Evolutionary conservation across 2,888 invertebrate genomes (phyloP).

Genomic region (Eilema sororculum): DNA sequence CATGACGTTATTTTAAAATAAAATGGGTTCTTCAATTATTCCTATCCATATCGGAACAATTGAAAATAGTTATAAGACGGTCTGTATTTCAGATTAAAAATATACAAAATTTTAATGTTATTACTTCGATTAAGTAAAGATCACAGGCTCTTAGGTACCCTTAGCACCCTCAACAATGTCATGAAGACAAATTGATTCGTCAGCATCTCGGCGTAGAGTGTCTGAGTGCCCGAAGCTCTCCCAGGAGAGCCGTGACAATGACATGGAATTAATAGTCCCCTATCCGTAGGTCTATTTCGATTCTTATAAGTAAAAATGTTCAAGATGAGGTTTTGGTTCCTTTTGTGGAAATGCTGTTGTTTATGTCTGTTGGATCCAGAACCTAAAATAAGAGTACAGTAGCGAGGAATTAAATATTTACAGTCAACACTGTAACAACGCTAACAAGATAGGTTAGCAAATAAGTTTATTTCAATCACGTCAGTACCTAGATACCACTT

Average conservation of each 20-base stretch:
- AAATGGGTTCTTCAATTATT: too few species aligned
- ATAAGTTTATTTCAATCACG: too few species aligned
- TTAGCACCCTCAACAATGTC: constrained; percentile 16
- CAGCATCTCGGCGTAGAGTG: constrained; percentile 45
- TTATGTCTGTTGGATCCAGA: too few species aligned
- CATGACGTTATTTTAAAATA: too few species aligned
- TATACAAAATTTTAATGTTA: not conserved
- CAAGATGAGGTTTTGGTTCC: constrained; percentile 11
- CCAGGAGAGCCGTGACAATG: constrained; percentile 49
- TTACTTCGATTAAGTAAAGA: not conserved
- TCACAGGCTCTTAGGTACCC: constrained; percentile 5
- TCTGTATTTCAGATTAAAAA: too few species aligned
- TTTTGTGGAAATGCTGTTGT: not conserved
- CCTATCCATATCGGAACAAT: not conserved
- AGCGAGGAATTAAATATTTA: too few species aligned
- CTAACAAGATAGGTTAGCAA: too few species aligned
- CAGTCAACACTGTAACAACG: too few species aligned
- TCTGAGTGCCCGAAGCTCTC: constrained; percentile 38
- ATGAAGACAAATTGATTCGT: constrained; percentile 57
- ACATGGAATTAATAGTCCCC: constrained; percentile 62
- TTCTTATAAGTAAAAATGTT: constrained; percentile 47
- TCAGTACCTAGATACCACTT: too few species aligned
- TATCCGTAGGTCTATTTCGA: constrained; percentile 55
- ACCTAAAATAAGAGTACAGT: too few species aligned
- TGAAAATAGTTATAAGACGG: too few species aligned